These are phyloP conservation scores for Stenchaetothrips biformis DNA, from an alignment of 2,888 invertebrate genomes.

Conservation along the genomic window DNA sequence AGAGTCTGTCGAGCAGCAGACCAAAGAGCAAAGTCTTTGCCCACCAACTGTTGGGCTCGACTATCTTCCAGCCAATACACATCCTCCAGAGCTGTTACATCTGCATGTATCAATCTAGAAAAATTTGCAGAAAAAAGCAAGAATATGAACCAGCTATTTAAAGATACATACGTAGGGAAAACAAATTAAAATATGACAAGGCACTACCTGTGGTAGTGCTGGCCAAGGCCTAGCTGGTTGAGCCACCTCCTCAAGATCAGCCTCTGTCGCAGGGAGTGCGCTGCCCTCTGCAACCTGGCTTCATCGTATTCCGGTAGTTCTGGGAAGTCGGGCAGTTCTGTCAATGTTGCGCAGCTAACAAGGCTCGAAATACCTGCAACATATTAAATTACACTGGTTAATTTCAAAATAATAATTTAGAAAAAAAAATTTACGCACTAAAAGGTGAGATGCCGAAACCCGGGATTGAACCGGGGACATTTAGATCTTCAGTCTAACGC, in stretches of 20 bases:
- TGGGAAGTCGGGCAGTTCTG: slow-evolving; percentile 60
- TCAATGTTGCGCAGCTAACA: slow-evolving; percentile 73
- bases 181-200: not conserved
- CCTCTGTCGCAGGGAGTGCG: slow-evolving; percentile 73
- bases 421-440: not conserved
- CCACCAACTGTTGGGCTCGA: slow-evolving; percentile 68
- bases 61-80: slow-evolving; percentile 86
- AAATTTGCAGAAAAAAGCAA: not conserved
- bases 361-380: slow-evolving; percentile 73
- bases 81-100: slow-evolving; percentile 81
- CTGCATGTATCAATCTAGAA: slow-evolving; percentile 65
- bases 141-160: not conserved
- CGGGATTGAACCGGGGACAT: slow-evolving; percentile 66
- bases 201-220: slow-evolving; percentile 44
- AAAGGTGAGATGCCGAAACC: slow-evolving; percentile 42
- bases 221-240: slow-evolving; percentile 45
- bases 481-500: slow-evolving; percentile 65
- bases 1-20: slow-evolving; percentile 73
- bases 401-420: slow-evolving; percentile 23
- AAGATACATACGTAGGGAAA: not conserved
- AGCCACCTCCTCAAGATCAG: slow-evolving; percentile 83
- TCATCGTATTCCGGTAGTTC: slow-evolving; percentile 80
- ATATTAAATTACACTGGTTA: slow-evolving; percentile 33
- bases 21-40: slow-evolving; percentile 75
- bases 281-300: slow-evolving; percentile 74